These are phyloP conservation scores for Mandrillus leucophaeus DNA, from an alignment of 2,113 vertebrate genomes.

Conservation along the genomic window DNA sequence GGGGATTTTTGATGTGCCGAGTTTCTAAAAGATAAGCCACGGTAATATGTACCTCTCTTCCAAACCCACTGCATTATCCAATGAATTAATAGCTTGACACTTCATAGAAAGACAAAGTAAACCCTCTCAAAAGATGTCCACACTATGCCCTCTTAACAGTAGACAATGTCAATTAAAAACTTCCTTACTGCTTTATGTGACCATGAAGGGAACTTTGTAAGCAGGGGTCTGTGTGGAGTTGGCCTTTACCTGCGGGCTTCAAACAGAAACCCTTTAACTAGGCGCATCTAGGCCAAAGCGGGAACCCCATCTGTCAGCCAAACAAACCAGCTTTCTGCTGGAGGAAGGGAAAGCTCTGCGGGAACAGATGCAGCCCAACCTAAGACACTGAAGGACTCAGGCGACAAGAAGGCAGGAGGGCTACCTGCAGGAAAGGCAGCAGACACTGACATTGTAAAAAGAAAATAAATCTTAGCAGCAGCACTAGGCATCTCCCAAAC, in stretches of 20 bases:
- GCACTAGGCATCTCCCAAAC: constrained; percentile 48
- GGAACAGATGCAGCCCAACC: constrained; percentile 73
- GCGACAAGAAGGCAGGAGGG: constrained; percentile 65
- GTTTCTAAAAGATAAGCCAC: constrained; percentile 44
- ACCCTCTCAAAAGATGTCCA: constrained; percentile 66
- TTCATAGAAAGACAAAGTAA: constrained; percentile 62
- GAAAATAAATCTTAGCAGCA: constrained; percentile 66
- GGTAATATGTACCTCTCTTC: neutral
- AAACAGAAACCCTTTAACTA: constrained; percentile 78
- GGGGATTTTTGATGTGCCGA: constrained; percentile 24
- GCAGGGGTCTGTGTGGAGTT: constrained; percentile 68
- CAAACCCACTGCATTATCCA: constrained; percentile 27
- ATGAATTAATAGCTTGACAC: constrained; percentile 44
- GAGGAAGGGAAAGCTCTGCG: constrained; percentile 68
- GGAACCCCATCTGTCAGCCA: constrained; percentile 78
- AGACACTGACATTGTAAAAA: constrained; percentile 74
- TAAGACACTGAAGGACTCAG: constrained; percentile 63
- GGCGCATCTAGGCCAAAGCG: constrained; percentile 66
- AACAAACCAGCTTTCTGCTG: constrained; percentile 76
- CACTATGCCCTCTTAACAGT: constrained; percentile 66
- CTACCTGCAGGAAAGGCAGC: constrained; percentile 71
- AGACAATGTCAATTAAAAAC: constrained; percentile 81
- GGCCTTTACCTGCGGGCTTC: constrained; percentile 70
- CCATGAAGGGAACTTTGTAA: constrained; percentile 64
- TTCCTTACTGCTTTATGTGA: constrained; percentile 76